Evolutionary conservation across 1,140 invertebrate genomes (phyloP), one percentile per base, ranked within the genome.

Genomic region (Cotesia typhae): DNA sequence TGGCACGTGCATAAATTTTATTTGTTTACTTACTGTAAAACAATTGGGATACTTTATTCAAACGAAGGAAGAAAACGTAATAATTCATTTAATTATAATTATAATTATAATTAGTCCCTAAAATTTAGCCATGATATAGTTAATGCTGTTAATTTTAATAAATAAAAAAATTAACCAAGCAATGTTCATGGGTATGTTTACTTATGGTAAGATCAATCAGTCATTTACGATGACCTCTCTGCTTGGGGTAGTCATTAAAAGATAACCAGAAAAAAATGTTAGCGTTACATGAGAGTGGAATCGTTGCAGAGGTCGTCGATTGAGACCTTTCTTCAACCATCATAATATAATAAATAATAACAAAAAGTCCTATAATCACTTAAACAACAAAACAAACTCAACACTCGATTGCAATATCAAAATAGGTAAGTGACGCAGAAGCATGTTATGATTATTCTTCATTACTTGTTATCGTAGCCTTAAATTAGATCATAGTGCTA

Each of bases 301-400:
- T 82, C 74, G 78, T 84, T 79, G 28, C 69, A 74, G 73, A 75
- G 82, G 82, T 83, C 79, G 80, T 68, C 70, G 75, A 65, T 71
- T 76, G 71, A 52, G 77, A 75, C 74, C 75, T 76, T 53, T 52
- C 52, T 37, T 59, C 12, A 37, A 37, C 28, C 53, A 38, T 38
- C 53, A 38, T 38, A 38, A 38, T 37, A 57, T 57, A 12, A 57
- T 9, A 59, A 64, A 64, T 28, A 28, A 28, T 28, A 28, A 28
- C 28, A 28, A 28, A 28, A 28, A 28, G 28, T 37, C 4, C 17
- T 37, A 20, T 47, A 37, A 37, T 64, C 36, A 70, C 28, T 60
- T 28, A 28, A 28, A 28, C 28, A 28, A 28, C 28, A 28, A 28
- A 20, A 38, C 7, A 76, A 70, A 72, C 74, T 71, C 65, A 76